Base-by-base conservation (phyloP, 2,113 vertebrate genomes). In the Takifugu bimaculatus region DNA sequence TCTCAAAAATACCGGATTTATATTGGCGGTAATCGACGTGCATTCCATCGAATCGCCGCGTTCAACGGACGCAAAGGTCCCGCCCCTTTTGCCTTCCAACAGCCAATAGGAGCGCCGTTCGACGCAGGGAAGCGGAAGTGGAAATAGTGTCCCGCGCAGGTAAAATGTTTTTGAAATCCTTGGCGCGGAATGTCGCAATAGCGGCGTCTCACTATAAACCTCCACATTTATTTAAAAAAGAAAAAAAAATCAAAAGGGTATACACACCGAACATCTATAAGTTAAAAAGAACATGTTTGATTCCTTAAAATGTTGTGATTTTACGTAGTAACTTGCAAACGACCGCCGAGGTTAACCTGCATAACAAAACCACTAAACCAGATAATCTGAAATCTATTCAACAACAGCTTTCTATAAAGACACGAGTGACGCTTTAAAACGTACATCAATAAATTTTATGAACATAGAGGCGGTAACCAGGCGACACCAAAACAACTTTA, bases 111-210 rank as follows among this genome's bases (percentile, higher is more conserved):
- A 60, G 50, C 27, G 11, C 57, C 53, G 58, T 56, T 26, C 29
- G 57, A 68, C 64, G 47, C 65, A 42, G 49, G 66, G 42, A 3
- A 67, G 4, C 2, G 81, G 81, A 78, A 88, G 70, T 75, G 60
- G 47, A 35, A 27, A 44, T 13, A n/a, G 42, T 3, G 81, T 89
- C 90, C 90, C 90, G 90, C 89, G 90, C 87, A 88, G 81, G 87
- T 89, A 81, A 78, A 81, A 72, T 68, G 84, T 77, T 87, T 92
- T 92, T 89, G 78, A 92, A 92, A 90, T 91, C 74, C 87, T 88
- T 91, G 90, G 91, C 91, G 91, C 89, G 88, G 88, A 90, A 89
- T 75, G 56, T 73, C 0, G 35, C 11, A 39, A 39, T 39, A 6
- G 35, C 35, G 35, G 35, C 35, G 35, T 39, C 35, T 39, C 9